Base-by-base conservation (phyloP, 2,113 vertebrate genomes). In the Girardinichthys multiradiatus region DNA sequence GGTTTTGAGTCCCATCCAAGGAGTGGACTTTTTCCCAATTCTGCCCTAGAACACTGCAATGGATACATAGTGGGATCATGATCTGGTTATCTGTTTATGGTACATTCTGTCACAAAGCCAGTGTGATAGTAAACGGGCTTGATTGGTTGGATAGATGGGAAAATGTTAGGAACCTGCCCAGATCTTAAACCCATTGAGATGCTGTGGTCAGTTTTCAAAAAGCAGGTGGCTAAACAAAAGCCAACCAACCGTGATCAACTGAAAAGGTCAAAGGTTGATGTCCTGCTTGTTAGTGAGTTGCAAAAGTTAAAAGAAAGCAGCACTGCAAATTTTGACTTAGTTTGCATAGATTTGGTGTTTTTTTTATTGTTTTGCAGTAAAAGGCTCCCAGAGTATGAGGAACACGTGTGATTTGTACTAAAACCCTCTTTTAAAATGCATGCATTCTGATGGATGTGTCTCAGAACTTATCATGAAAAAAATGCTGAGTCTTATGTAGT, bases 401-500 rank as follows among this genome's bases (percentile, higher is more conserved):
- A 54, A 24, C 9, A n/a, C 21, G 21, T n/a, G 24, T n/a, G 7
- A 24, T 17, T 45, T 45, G 14, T 35, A 7, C 10, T 35, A 35
- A 35, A 35, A 35, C 72, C 31, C 28, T 71, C 35, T 29, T 77
- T 42, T 65, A 19, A 28, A 10, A 45, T 68, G n/a, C n/a, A 24
- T 26, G 59, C n/a, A 17, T 64, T 33, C 19, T 2, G 15, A 30
- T 58, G 45, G 35, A 28, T 59, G 51, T 57, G 59, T 69, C 64
- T 71, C 57, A 4, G 24, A 63, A 64, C n/a, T 57, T 63, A 60
- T 61, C 58, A 45, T 54, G 24, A 21, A 64, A 26, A 65, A 67
- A 74, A 24, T 17, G 29, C 28, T 17, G 48, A 71, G 64, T 39
- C 31, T 78, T 42, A 28, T 75, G 54, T 63, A 15, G 82, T 71